These are phyloP conservation scores for Syrphus vitripennis DNA, from an alignment of 2,888 invertebrate genomes.

Conservation along the genomic window DNA sequence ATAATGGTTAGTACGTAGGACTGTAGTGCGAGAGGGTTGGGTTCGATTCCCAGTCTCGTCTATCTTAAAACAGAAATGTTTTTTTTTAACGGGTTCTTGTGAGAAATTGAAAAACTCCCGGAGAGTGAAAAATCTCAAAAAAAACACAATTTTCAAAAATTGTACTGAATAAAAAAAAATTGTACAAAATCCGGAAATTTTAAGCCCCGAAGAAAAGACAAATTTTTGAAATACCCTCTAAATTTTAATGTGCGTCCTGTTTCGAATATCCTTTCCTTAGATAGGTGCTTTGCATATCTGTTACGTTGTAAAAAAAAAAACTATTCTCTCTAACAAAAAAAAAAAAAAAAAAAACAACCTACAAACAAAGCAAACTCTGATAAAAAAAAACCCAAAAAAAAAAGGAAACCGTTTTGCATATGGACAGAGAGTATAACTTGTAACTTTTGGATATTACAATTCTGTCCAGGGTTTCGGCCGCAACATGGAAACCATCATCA, in stretches of 20 bases:
- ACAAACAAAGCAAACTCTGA: background rate
- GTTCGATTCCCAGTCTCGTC: too few species aligned
- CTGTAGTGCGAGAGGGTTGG: too few species aligned
- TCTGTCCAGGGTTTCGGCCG: conserved; percentile 37
- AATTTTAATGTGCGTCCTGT: conserved; percentile 40
- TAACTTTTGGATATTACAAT: conserved; percentile 64
- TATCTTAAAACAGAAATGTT: too few species aligned
- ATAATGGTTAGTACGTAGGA: too few species aligned
- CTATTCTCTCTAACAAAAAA: conserved; percentile 9
- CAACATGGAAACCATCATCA: conserved; percentile 38
- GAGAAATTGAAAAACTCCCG: too few species aligned
- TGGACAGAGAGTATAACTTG: conserved; percentile 31
- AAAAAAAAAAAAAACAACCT: background rate
- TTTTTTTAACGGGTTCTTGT: too few species aligned
- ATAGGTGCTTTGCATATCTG: conserved; percentile 48
- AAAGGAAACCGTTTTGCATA: conserved; percentile 53
- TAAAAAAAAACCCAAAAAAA: background rate
- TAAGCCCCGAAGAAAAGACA: too few species aligned
- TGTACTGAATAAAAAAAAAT: too few species aligned
- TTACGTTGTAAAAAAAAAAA: conserved; percentile 28
- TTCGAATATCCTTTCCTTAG: conserved; percentile 36
- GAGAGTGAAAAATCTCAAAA: too few species aligned
- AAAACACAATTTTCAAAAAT: too few species aligned
- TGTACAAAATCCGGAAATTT: too few species aligned
- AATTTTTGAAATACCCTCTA: background rate